Conservation (phyloP, 2,888 invertebrate species). For the Ochropacha duplaris region DNA sequence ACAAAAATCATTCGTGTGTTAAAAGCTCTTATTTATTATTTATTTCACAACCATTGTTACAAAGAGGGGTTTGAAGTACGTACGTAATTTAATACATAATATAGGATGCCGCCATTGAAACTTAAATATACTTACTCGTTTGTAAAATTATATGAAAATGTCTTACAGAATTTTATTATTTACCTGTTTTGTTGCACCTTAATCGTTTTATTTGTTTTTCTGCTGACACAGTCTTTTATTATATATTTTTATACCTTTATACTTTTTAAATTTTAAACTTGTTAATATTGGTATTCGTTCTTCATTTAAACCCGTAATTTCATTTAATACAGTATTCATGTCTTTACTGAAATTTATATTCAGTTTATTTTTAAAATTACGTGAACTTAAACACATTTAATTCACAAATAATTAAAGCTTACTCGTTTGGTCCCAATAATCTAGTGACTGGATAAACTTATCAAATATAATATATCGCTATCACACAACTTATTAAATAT, state of each 20-base stretch:
- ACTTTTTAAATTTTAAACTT: no score
- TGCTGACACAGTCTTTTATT: no score
- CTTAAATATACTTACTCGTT: background rate
- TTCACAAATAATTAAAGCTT: slow-evolving; percentile 60
- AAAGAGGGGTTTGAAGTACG: background rate
- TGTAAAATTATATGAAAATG: background rate
- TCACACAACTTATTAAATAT: slow-evolving; percentile 66
- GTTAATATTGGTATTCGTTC: no score
- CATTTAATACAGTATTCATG: background rate
- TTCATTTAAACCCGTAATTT: background rate
- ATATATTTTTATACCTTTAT: no score
- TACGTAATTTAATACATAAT: background rate
- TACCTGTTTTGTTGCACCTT: no score
- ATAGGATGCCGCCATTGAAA: background rate
- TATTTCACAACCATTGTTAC: background rate
- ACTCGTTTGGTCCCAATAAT: slow-evolving; percentile 62
- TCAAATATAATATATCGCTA: slow-evolving; percentile 63
- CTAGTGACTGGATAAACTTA: slow-evolving; percentile 55
- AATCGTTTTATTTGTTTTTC: no score
- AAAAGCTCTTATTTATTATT: slow-evolving; percentile 5
- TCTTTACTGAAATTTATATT: background rate
- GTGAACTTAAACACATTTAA: background rate
- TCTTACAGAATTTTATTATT: no score
- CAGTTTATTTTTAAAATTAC: background rate
- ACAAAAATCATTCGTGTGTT: slow-evolving; percentile 12